These are phyloP conservation scores for Acipenser oxyrinchus DNA, from an alignment of 2,797 vertebrate species.

Conservation along the genomic window DNA sequence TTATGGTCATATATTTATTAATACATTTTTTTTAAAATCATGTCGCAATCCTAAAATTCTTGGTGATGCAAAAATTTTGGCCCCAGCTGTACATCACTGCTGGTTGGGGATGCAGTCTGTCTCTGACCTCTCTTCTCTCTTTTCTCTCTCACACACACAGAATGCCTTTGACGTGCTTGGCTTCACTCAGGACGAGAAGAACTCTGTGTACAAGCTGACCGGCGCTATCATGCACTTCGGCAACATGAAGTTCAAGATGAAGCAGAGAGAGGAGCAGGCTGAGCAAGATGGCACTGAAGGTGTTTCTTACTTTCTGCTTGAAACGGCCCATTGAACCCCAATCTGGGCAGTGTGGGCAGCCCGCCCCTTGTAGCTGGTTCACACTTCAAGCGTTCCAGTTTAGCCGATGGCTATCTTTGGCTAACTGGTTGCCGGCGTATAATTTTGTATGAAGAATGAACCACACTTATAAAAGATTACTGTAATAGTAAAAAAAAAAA, in stretches of 20 bases:
- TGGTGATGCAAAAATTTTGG: too few relatives aligned
- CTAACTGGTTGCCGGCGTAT: too few relatives aligned
- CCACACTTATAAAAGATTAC: background rate
- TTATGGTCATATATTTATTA: too few relatives aligned
- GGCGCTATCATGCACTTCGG: conserved; percentile 87
- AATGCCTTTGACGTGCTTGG: conserved; percentile 81
- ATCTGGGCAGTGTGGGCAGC: too few relatives aligned
- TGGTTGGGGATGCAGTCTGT: background rate
- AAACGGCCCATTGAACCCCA: too few relatives aligned
- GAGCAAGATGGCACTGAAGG: conserved; percentile 84
- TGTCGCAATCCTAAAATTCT: too few relatives aligned
- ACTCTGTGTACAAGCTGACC: conserved; percentile 77
- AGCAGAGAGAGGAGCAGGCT: conserved; percentile 80
- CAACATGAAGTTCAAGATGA: conserved; percentile 90
- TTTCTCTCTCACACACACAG: conserved; percentile 36
- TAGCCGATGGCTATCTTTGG: too few relatives aligned
- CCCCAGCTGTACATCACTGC: too few relatives aligned
- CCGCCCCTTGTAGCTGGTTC: too few relatives aligned
- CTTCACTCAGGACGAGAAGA: conserved; percentile 83
- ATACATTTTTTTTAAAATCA: too few relatives aligned
- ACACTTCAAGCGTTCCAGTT: too few relatives aligned
- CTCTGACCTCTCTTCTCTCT: background rate
- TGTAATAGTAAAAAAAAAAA: background rate
- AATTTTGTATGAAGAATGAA: background rate
- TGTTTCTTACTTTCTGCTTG: conserved; percentile 12